Conservation (phyloP, 2,113 vertebrate species). For the Turnix velox region DNA sequence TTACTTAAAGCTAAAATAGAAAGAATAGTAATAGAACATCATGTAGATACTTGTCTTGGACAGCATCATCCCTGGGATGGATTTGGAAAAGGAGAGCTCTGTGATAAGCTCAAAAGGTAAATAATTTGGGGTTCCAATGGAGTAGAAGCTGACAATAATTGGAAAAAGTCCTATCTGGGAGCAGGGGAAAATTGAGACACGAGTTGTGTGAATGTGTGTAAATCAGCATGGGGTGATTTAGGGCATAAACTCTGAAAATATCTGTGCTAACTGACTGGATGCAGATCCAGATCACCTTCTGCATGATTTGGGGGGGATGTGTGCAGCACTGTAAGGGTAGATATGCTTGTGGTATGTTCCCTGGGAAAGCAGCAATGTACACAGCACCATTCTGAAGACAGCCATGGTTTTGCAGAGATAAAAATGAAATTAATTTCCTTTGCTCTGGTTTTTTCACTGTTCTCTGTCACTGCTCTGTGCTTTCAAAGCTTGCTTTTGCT, state of each 20-base stretch:
- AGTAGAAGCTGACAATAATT: neutral
- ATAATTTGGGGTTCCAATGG: neutral
- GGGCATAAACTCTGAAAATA: neutral
- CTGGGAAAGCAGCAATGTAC: neutral
- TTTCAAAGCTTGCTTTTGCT: neutral
- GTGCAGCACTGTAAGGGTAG: fast-evolving
- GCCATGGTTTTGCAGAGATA: neutral
- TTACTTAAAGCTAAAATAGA: fast-evolving
- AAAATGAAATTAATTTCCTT: neutral
- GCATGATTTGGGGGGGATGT: neutral
- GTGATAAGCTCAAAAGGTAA: neutral
- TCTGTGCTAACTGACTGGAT: neutral
- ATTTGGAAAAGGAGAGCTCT: neutral
- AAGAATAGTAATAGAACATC: neutral
- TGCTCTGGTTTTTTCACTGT: neutral
- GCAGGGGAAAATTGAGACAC: neutral
- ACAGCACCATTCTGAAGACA: neutral
- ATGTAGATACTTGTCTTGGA: neutral
- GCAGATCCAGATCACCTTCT: fast-evolving
- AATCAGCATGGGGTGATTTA: fast-evolving
- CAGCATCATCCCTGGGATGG: neutral
- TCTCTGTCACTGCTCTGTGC: neutral
- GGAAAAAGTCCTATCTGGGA: neutral
- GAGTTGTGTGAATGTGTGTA: neutral
- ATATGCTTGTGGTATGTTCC: neutral